Evolutionary conservation across 2,113 vertebrate species (phyloP), one percentile per base, ranked within the genome.

Genomic region (Argyrosomus japonicus): DNA sequence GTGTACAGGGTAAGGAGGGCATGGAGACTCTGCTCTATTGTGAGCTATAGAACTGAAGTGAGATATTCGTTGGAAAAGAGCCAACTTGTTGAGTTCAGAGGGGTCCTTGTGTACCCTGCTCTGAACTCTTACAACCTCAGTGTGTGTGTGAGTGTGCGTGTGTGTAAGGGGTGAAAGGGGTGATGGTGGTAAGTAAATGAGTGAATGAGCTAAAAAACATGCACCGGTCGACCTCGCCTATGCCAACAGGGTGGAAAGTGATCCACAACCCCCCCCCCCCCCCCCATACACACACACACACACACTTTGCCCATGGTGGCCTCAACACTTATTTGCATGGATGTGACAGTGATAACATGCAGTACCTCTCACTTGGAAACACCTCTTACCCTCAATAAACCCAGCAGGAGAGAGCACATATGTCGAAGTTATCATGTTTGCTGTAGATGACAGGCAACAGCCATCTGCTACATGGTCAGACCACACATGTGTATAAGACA

Each of bases 51-150:
- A 79, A 85, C 80, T 79, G 83, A 89, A 76, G 82, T 91, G 91
- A 92, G 88, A 89, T 93, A 87, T 89, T 85, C 6, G 15, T 72
- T 92, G 91, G 88, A 91, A 76, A 60, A 81, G 56, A 89, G 88
- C 86, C 91, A 93, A 82, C 36, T 65, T 88, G 83, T 77, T 75
- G 88, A 88, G 92, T 94, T 94, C 92, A 94, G 83, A 93, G 87
- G 88, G 92, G 93, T 91, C 84, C 91, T 89, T 92, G 89, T 93
- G 92, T 90, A 93, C 88, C 86, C 89, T 91, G 88, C 87, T 79
- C 74, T 93, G 90, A 93, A 93, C 91, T 91, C 87, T 87, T 88
- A 85, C 91, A 91, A 88, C 84, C 89, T 73, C 70, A 13, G 57
- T 43, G 53, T 79, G 45, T 51, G 68, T 62, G 54, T 27, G 81